These are phyloP conservation scores for Chamaetylas fuelleborni DNA, from an alignment of 2,113 vertebrate species.

Conservation along the genomic window DNA sequence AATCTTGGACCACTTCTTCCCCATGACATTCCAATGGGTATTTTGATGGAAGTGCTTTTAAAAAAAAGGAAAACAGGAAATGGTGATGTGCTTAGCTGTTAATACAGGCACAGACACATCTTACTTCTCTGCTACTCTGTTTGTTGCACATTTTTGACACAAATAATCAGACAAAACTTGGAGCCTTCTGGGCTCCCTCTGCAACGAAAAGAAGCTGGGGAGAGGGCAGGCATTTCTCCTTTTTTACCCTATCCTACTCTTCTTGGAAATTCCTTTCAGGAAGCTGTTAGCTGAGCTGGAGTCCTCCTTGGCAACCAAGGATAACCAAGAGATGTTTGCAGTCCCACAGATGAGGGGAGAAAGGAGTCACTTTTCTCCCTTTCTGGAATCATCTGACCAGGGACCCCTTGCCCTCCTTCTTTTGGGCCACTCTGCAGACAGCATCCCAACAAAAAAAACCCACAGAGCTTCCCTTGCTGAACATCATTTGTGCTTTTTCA, in stretches of 20 bases:
- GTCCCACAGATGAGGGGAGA: not conserved
- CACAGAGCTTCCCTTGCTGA: rapidly evolving
- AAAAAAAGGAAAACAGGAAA: slow-evolving; percentile 36
- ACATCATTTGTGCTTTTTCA: not conserved
- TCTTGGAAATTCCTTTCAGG: not conserved
- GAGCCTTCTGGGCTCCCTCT: not conserved
- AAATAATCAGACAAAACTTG: slow-evolving; percentile 42
- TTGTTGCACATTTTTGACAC: slow-evolving; percentile 41
- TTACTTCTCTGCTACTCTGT: not conserved
- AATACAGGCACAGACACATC: not conserved
- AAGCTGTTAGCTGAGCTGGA: not conserved
- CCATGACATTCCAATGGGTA: not conserved
- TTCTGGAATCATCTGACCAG: not conserved
- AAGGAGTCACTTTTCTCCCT: not conserved
- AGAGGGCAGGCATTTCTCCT: not conserved
- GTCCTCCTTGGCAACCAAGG: not conserved
- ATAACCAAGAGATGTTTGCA: not conserved
- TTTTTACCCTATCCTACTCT: not conserved
- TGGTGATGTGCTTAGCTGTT: slow-evolving; percentile 23
- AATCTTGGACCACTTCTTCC: not conserved
- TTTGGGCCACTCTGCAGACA: rapidly evolving
- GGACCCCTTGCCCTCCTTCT: not conserved
- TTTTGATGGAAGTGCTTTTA: slow-evolving; percentile 16
- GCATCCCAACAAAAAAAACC: not conserved
- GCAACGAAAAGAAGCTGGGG: not conserved